Percentiles rank a stretch among this genome's conserved stretches.
Evolutionary conservation across 2,888 invertebrate species (phyloP).

Genomic region (Standfussiana lucernea): DNA sequence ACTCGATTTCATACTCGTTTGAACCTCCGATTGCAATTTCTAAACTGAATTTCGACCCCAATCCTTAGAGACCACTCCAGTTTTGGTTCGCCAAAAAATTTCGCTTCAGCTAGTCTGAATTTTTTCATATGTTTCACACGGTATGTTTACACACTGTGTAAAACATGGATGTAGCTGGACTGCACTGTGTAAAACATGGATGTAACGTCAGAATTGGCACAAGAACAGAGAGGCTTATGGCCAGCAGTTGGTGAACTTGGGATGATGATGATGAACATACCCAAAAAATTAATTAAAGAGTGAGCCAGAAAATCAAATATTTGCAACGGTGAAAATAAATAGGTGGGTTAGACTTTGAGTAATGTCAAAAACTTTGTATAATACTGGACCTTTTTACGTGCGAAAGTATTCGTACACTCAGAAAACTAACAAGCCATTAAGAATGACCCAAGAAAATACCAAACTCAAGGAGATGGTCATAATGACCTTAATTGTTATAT

Average conservation of each 20-base stretch:
- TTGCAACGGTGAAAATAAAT: neutral
- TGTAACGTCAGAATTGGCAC: neutral
- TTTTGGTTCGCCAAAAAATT: slow-evolving; percentile 1
- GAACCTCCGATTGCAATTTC: slow-evolving; percentile 16
- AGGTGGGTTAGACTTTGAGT: neutral
- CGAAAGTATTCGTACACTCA: neutral
- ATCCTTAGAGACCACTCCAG: neutral
- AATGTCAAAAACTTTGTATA: neutral
- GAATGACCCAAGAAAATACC: slow-evolving; percentile 25
- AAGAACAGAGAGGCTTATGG: neutral
- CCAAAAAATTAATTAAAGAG: neutral
- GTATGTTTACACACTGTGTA: no score
- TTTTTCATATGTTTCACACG: neutral
- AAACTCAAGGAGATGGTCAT: slow-evolving; percentile 19
- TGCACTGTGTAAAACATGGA: no score
- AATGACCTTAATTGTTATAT: slow-evolving; percentile 55
- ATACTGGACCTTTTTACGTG: neutral
- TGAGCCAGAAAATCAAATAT: neutral
- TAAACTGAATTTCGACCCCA: slow-evolving; percentile 1
- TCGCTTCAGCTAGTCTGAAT: neutral
- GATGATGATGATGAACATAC: neutral
- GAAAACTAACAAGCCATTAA: neutral
- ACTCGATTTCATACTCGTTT: slow-evolving; percentile 14
- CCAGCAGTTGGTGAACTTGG: neutral
- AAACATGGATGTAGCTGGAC: neutral